Evolutionary conservation across 2,888 invertebrate genomes (phyloP).

Genomic region (Carcina quercana): DNA sequence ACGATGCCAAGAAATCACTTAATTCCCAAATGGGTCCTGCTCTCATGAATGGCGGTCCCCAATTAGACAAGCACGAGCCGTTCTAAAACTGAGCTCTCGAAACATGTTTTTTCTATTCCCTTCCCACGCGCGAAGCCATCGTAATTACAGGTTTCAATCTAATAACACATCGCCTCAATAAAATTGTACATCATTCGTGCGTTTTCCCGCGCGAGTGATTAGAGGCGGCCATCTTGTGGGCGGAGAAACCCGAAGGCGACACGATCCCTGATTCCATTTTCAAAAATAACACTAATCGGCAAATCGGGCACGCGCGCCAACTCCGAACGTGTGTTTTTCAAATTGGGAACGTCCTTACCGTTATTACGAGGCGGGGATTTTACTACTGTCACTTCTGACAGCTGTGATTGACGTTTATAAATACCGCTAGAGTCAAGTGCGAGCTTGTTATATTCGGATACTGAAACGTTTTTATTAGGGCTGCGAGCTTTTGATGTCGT

Average conservation of each 20-base stretch:
- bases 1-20: slow-evolving; percentile 40
- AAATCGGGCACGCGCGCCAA: slow-evolving; percentile 66
- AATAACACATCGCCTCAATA: slow-evolving; percentile 73
- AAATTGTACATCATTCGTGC: slow-evolving; percentile 72
- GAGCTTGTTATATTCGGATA: slow-evolving; percentile 52
- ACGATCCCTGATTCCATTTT: slow-evolving; percentile 70
- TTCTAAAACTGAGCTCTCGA: slow-evolving; percentile 29
- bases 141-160: slow-evolving; percentile 69
- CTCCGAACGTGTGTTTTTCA: slow-evolving; percentile 69
- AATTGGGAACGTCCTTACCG: slow-evolving; percentile 62
- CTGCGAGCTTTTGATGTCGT: slow-evolving; percentile 44
- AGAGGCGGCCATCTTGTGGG: slow-evolving; percentile 72
- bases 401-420: slow-evolving; percentile 69
- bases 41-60: slow-evolving; percentile 46
- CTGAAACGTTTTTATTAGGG: slow-evolving; percentile 52
- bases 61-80: slow-evolving; percentile 69
- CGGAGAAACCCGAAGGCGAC: slow-evolving; percentile 68
- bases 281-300: slow-evolving; percentile 72
- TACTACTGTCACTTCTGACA: slow-evolving; percentile 71
- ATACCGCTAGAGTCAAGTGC: slow-evolving; percentile 62
- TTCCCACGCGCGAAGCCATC: slow-evolving; percentile 68
- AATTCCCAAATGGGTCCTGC: slow-evolving; percentile 38
- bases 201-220: slow-evolving; percentile 65
- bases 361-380: slow-evolving; percentile 64
- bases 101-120: slow-evolving; percentile 65